Percentiles rank a stretch among this genome's conserved stretches.
Evolutionary conservation across 35 echinoderm and acorn worm genomes (phyloP).

Genomic region (Chiridota heheva): DNA sequence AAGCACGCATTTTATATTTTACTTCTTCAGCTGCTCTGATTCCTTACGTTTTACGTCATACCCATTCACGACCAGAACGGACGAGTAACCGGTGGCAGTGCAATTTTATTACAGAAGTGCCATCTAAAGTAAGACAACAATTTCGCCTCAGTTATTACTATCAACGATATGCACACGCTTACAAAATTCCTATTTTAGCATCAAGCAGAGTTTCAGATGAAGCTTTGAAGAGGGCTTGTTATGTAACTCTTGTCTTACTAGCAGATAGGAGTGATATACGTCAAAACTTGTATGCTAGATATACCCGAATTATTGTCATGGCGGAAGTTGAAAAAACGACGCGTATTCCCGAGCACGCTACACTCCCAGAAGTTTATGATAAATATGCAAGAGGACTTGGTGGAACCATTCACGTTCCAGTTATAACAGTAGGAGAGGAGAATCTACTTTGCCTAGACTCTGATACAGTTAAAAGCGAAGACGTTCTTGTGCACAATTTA

Average conservation of each 20-base stretch:
- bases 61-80: neutral
- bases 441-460: slow-evolving; percentile 37
- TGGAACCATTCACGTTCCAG: slow-evolving; percentile 51
- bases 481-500: slow-evolving; percentile 34
- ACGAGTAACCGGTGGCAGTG: slow-evolving; percentile 40
- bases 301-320: slow-evolving; percentile 59
- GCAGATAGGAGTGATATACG: slow-evolving; percentile 73
- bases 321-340: slow-evolving; percentile 43
- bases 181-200: slow-evolving; percentile 74
- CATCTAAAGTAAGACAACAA: slow-evolving; percentile 19
- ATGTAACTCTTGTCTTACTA: slow-evolving; percentile 68
- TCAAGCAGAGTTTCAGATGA: slow-evolving; percentile 53
- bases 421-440: slow-evolving; percentile 48
- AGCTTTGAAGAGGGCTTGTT: slow-evolving; percentile 76
- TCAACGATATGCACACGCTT: slow-evolving; percentile 80
- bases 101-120: neutral
- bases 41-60: slow-evolving; percentile 44
- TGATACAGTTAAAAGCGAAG: slow-evolving; percentile 47
- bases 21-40: too few relatives aligned
- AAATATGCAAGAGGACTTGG: slow-evolving; percentile 26
- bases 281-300: slow-evolving; percentile 65
- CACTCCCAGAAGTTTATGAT: slow-evolving; percentile 28
- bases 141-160: slow-evolving; percentile 57
- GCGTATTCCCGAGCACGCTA: slow-evolving; percentile 75
- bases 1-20: too few relatives aligned